Base-by-base conservation (phyloP, 2,888 invertebrate genomes). In the Ditula angustiorana region DNA sequence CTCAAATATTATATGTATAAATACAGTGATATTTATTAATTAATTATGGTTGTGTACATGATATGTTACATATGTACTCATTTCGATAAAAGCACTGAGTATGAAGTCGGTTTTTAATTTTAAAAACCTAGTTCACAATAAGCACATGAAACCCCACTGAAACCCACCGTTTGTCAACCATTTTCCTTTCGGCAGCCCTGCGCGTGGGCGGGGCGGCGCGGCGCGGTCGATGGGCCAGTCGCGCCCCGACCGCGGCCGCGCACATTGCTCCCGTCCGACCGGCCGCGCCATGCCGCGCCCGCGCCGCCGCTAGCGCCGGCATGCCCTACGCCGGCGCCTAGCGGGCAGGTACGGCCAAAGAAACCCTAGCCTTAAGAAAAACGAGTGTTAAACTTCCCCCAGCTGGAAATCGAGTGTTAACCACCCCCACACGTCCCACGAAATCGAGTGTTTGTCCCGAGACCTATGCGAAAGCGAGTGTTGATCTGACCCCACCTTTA, bases 161-260 rank as follows among this genome's bases (percentile, higher is more conserved):
- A n/a, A n/a, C n/a, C n/a, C n/a, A n/a, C n/a, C n/a, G n/a, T n/a
- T n/a, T n/a, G n/a, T n/a, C n/a, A n/a, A n/a, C n/a, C n/a, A n/a
- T n/a, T n/a, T n/a, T n/a, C n/a, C n/a, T n/a, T n/a, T 2, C 19
- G 37, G 2, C 55, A 56, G 26, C 55, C 55, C 55, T 56, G 50
- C 23, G n/a, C 69, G 72, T 66, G 69, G 71, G 74, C 71, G 73
- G 63, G 66, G 67, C 60, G 70, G 64, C 52, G 63, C 60, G 52
- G 63, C 62, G 68, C 68, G 80, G 80, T 73, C 81, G 80, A 77
- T 79, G 53, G 76, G 77, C 56, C 85, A 81, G 85, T 85, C 82
- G 85, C 85, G 84, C 80, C 80, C 81, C 79, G 82, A 76, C 85
- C 80, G 82, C 85, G 84, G 85, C 80, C 79, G 78, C 80, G 79